Base-by-base conservation (phyloP, 1,140 invertebrate genomes). In the Drosophila truncata region DNA sequence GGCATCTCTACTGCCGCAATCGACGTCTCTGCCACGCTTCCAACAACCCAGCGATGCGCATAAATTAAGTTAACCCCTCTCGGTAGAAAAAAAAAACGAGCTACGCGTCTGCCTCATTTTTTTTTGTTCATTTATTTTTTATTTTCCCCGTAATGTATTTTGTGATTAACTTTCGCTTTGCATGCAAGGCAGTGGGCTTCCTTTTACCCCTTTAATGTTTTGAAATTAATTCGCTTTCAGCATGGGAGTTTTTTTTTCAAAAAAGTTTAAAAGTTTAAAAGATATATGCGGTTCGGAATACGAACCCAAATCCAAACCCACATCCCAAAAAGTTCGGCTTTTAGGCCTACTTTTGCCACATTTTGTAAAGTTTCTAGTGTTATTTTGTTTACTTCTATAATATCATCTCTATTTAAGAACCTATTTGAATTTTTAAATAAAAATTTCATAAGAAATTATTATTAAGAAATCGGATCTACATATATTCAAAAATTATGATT, bases 51-150 rank as follows among this genome's bases (percentile, higher is more conserved):
- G 35, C 80, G 75, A 84, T 79, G 78, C 71, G 88, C 80, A 88
- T 90, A 91, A 91, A 88, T 91, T 91, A 91, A 91, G 78, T 91
- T 91, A 91, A 91, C 87, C 87, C 87, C 88, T 91, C 64, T 57
- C 83, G 58, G 42, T 25, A 72, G 44, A 65, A 65, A 73, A 65
- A 65, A 73, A 82, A 82, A 85, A 76, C 62, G 62, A 73, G 77
- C 62, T 59, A 52, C 59, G 57, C 78, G 86, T 91, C 84, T 88
- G 84, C 85, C 73, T 88, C 85, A 79, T 91, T 88, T 88, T 88
- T 88, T 84, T 87, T 57, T 81, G 59, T 67, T 78, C 69, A 81
- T 87, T 69, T 87, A 87, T 77, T 91, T 86, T 78, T 74, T 76
- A 65, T 79, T 55, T 74, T 49, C 70, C 77, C 77, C 78, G 78